Evolutionary conservation across 1,140 invertebrate genomes (phyloP).

Genomic region (Drosophila watanabei): DNA sequence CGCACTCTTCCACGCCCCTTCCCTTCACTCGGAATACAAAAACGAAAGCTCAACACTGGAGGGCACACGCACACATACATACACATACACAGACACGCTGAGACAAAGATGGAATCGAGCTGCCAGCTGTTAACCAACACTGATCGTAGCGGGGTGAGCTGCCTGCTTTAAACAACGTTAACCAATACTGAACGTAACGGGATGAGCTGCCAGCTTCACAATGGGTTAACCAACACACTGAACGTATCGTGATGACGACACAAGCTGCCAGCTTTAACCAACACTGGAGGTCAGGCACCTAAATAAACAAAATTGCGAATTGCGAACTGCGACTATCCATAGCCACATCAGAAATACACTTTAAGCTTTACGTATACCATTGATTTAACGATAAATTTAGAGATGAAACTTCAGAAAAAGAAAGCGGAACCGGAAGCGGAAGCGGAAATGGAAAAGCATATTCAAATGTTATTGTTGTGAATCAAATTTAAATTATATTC

Average conservation of each 20-base stretch:
- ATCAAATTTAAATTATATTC: constrained; percentile 79
- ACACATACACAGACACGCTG: background rate
- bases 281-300: constrained; percentile 3
- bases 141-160: background rate
- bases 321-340: constrained; percentile 15
- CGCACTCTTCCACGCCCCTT: background rate
- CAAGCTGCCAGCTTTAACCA: constrained; percentile 1
- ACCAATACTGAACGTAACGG: constrained; percentile 1
- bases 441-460: constrained; percentile 57
- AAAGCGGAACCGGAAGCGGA: background rate
- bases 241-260: background rate
- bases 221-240: background rate
- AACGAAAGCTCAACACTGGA: constrained; percentile 19
- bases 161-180: constrained; percentile 6
- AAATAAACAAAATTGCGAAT: background rate
- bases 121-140: constrained; percentile 20
- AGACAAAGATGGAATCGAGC: constrained; percentile 11
- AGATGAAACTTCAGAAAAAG: constrained; percentile 21
- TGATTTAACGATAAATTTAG: constrained; percentile 41
- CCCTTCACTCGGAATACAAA: background rate
- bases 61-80: constrained; percentile 8
- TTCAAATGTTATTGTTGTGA: constrained; percentile 83
- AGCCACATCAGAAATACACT: constrained; percentile 37
- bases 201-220: constrained; percentile 8
- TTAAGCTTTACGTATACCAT: constrained; percentile 45